Evolutionary conservation across 2,888 invertebrate genomes (phyloP), one percentile per base, ranked within the genome.

Genomic region (Trachelus iudaicus): DNA sequence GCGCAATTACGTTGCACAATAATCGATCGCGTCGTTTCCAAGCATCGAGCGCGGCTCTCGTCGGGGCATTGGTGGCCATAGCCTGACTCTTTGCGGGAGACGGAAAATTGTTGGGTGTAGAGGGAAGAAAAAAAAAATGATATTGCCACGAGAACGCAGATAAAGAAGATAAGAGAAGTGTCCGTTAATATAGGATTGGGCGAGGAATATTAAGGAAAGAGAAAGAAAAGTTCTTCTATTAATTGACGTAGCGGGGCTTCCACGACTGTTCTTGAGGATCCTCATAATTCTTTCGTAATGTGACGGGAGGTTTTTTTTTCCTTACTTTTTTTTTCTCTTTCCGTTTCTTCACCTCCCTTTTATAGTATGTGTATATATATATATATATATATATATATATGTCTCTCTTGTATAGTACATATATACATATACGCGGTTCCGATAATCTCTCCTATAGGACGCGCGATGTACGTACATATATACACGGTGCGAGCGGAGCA

Each of bases 211-310:
- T 68, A 73, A 56, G 56, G 3, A 40, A n/a, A 33, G 69, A 69
- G 78, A 76, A 80, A 80, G 85, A 85, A 85, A 82, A 85, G 80
- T 56, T 56, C 56, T 56, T 23, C 84, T 86, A 88, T 90, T 90
- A 90, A 90, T 90, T 87, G 90, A 89, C 85, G 85, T 85, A 85
- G 87, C 83, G 86, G 34, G 86, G 82, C 80, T 83, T 84, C 84
- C 85, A 79, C 80, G 86, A 83, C 84, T 82, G 82, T 85, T 83
- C 83, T 71, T 71, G 33, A 71, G 34, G 71, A 34, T 33, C 81
- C 85, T 87, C 86, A 90, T 90, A 91, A 90, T 87, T 91, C 90
- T 90, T 84, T 81, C 86, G 89, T 91, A 91, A 91, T 90, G 91
- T 86, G 90, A 90, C 90, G 86, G 83, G 83, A 31, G 76, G 81